A percentile compares a stretch with the other conserved stretches of the same genome.
Conservation (phyloP, 2,797 vertebrate genomes). For the Loris lydekkerianus region DNA sequence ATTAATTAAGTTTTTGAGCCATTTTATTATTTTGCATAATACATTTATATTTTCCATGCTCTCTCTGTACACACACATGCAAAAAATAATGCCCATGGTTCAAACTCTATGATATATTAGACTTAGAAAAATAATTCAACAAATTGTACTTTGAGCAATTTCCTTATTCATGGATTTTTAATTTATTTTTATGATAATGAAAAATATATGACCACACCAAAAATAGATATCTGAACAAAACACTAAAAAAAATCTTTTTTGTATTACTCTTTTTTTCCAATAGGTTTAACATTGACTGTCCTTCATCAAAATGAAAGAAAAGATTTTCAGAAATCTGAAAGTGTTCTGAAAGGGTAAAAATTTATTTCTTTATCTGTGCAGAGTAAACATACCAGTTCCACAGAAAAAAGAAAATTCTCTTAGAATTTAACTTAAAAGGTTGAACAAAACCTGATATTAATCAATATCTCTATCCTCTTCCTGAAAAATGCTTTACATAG, state of each 20-base stretch:
- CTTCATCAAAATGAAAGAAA: constrained; percentile 88
- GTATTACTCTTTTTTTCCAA: constrained; percentile 60
- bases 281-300: constrained; percentile 88
- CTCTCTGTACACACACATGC: background rate
- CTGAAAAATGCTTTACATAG: constrained; percentile 41
- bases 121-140: constrained; percentile 41
- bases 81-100: background rate
- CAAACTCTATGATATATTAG: constrained; percentile 46
- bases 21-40: constrained; percentile 56
- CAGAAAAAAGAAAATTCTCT: constrained; percentile 9
- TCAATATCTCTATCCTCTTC: background rate
- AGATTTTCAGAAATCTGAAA: constrained; percentile 84
- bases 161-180: constrained; percentile 37
- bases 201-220: constrained; percentile 28
- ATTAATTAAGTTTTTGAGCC: constrained; percentile 51
- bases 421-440: constrained; percentile 45
- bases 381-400: background rate
- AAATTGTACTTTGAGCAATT: constrained; percentile 61
- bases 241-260: constrained; percentile 28
- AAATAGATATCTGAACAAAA: constrained; percentile 65
- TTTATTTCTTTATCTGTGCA: constrained; percentile 33
- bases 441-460: constrained; percentile 57
- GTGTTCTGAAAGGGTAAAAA: constrained; percentile 90
- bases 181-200: constrained; percentile 45
- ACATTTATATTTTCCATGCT: constrained; percentile 48